Conservation (phyloP, 2,888 invertebrate genomes). For the Ormyrus pomaceus region DNA sequence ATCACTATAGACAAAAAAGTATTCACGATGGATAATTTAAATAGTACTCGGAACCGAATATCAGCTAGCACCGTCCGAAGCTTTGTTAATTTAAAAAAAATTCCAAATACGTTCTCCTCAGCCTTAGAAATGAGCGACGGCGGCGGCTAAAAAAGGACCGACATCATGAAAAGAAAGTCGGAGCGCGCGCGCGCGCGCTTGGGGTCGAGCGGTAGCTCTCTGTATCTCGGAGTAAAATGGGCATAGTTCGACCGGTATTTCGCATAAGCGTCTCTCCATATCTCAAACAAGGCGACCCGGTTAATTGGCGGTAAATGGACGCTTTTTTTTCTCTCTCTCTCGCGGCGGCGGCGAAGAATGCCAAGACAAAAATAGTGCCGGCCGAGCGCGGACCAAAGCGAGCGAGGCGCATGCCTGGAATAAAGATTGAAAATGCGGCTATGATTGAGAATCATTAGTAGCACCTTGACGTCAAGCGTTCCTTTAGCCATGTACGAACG, state of each 20-base stretch:
- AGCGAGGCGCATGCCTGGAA: conserved; percentile 53
- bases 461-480: conserved; percentile 46
- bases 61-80: not conserved
- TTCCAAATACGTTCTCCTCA: not conserved
- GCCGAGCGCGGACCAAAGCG: conserved; percentile 39
- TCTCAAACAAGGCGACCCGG: conserved; percentile 57
- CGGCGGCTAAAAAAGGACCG: conserved; percentile 41
- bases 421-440: conserved; percentile 53
- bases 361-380: conserved; percentile 54
- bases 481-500: conserved; percentile 43
- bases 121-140: conserved; percentile 13
- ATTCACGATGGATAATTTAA: too few species aligned
- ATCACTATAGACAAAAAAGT: too few species aligned
- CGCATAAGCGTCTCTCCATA: conserved; percentile 49
- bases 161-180: conserved; percentile 52
- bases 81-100: not conserved
- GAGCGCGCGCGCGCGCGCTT: not conserved
- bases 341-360: conserved; percentile 47
- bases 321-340: conserved; percentile 38
- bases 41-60: too few species aligned
- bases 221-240: conserved; percentile 46
- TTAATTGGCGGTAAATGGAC: conserved; percentile 59
- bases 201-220: not conserved
- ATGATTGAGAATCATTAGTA: conserved; percentile 58
- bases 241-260: conserved; percentile 58